phyloP scores from a whole-genome alignment of 2,113 vertebrate genomes.

The Gopherus flavomarginatus region DNA sequence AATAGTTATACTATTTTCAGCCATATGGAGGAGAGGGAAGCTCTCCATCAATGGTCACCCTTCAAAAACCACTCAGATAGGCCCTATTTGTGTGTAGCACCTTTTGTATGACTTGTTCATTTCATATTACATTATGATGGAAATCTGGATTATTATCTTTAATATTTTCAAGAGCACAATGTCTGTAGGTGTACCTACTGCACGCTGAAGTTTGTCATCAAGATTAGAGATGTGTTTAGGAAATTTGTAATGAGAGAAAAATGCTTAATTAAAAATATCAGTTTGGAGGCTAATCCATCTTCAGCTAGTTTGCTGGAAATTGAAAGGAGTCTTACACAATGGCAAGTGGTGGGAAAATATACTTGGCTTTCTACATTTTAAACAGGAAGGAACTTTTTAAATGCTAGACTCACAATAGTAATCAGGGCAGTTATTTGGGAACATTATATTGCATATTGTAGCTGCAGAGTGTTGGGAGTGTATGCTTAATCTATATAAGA shows the following conservation, averaged over 20 bases:
- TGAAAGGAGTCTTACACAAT: constrained; percentile 68
- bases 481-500: not conserved
- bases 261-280: constrained; percentile 67
- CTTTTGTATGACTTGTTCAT: constrained; percentile 39
- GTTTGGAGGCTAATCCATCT: constrained; percentile 71
- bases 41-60: not conserved
- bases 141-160: constrained; percentile 65
- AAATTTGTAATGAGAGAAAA: constrained; percentile 71
- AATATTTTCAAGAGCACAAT: constrained; percentile 68
- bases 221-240: constrained; percentile 70
- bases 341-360: constrained; percentile 63
- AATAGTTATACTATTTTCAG: not conserved
- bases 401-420: constrained; percentile 63
- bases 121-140: constrained; percentile 63
- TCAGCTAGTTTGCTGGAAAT: constrained; percentile 63
- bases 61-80: constrained; percentile 52
- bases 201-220: not conserved
- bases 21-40: not conserved
- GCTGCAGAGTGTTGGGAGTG: not conserved
- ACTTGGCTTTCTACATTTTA: constrained; percentile 63
- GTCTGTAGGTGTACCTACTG: constrained; percentile 55
- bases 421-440: constrained; percentile 54
- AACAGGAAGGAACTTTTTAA: constrained; percentile 73
- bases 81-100: constrained; percentile 20
- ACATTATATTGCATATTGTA: not conserved